Percentiles rank a stretch among this genome's conserved stretches.
These are phyloP conservation scores for Fragum whitleyi DNA, from an alignment of 2,888 invertebrate species.

Conservation along the genomic window DNA sequence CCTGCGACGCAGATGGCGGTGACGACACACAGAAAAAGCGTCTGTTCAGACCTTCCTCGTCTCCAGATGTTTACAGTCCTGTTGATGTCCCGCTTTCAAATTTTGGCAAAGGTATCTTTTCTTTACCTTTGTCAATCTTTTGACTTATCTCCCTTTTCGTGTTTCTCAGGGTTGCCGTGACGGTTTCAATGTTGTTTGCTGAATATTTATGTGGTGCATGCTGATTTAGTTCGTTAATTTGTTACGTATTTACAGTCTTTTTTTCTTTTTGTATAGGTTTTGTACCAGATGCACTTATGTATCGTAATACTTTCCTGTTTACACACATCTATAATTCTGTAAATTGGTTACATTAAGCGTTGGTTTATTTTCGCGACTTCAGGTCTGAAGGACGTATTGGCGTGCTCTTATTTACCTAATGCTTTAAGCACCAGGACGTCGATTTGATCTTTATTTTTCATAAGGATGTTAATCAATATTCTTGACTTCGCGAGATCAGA, in stretches of 20 bases:
- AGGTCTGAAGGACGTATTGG: no score
- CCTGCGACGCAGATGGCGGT: slow-evolving; percentile 59
- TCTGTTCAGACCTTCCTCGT: slow-evolving; percentile 62
- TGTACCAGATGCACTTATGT: neutral
- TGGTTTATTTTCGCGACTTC: no score
- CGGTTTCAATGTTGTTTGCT: slow-evolving; percentile 8
- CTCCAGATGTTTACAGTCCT: slow-evolving; percentile 67
- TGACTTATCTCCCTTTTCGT: slow-evolving; percentile 12
- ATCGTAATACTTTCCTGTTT: no score
- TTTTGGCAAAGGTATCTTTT: slow-evolving; percentile 58
- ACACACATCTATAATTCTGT: no score
- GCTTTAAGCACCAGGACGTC: no score
- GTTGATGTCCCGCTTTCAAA: slow-evolving; percentile 30
- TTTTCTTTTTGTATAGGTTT: neutral
- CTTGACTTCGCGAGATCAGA: no score
- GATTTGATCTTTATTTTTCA: no score
- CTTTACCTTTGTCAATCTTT: slow-evolving; percentile 32
- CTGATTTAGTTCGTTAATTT: neutral
- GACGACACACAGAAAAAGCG: slow-evolving; percentile 17
- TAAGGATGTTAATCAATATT: no score
- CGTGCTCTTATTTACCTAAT: no score
- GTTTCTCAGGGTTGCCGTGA: neutral
- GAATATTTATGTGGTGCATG: neutral
- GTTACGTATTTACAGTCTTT: neutral
- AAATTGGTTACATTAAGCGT: no score